A percentile compares a stretch with the other conserved stretches of the same genome.
phyloP scores from a whole-genome alignment of 2,888 invertebrate genomes.

The Brachylomia viminalis region DNA sequence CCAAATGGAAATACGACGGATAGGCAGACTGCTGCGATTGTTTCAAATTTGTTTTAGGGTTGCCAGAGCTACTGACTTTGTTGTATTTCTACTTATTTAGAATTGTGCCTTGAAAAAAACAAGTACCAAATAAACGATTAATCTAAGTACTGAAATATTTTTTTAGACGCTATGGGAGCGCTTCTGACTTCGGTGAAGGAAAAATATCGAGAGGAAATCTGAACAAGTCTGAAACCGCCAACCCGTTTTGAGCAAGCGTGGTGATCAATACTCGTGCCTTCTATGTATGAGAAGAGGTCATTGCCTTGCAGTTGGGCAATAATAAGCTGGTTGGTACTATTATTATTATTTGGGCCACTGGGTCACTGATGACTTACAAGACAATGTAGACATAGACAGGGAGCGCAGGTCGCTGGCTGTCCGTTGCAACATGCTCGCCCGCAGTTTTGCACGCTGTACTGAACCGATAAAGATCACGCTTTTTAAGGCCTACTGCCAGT shows the following conservation, averaged over 20 bases:
- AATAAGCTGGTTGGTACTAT: too few species aligned
- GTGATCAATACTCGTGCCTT: too few species aligned
- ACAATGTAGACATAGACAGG: too few species aligned
- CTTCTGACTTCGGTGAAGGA: background rate
- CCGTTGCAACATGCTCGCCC: too few species aligned
- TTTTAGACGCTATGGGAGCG: background rate
- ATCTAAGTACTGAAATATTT: background rate
- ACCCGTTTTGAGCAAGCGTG: background rate
- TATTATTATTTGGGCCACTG: too few species aligned
- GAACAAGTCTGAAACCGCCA: background rate
- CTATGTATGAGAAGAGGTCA: too few species aligned
- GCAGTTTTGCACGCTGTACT: too few species aligned
- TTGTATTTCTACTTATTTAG: slow-evolving; percentile 7
- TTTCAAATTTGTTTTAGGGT: slow-evolving; percentile 21
- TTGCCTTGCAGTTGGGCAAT: too few species aligned
- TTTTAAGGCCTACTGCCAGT: too few species aligned
- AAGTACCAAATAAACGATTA: background rate
- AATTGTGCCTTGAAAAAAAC: background rate
- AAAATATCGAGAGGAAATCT: background rate
- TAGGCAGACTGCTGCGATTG: slow-evolving; percentile 23
- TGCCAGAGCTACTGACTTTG: background rate
- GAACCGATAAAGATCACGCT: too few species aligned
- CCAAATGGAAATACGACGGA: slow-evolving; percentile 36
- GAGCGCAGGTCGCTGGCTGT: too few species aligned
- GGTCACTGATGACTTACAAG: too few species aligned